Conservation (phyloP, 2,113 vertebrate species). For the Phainopepla nitens region DNA sequence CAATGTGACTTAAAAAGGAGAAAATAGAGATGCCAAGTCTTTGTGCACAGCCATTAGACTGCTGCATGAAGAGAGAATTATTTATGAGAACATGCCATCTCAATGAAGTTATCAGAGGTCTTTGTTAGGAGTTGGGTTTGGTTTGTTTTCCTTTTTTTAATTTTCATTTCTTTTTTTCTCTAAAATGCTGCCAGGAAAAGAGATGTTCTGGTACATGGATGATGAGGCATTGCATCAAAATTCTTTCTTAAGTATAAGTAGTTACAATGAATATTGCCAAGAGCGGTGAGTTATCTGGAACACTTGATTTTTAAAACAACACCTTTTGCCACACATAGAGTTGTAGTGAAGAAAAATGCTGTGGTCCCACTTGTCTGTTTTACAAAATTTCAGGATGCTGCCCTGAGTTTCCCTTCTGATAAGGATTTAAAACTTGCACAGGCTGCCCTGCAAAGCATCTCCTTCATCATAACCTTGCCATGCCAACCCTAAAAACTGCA, state of each 20-base stretch:
- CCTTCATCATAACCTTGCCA: not conserved
- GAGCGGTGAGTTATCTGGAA: not conserved
- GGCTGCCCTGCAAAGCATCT: not conserved
- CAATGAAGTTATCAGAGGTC: not conserved
- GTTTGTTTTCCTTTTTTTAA: not conserved
- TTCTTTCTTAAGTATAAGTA: not conserved
- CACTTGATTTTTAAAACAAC: not conserved
- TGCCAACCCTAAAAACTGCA: not conserved
- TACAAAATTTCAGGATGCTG: not conserved
- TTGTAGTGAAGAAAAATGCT: not conserved
- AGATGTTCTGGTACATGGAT: not conserved
- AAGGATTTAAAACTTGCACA: not conserved
- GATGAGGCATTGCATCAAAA: not conserved
- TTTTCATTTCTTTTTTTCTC: not conserved
- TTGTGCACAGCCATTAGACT: not conserved
- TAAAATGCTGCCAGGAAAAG: not conserved
- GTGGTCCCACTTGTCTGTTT: not conserved
- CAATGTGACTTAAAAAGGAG: slow-evolving; percentile 1
- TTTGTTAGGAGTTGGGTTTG: not conserved
- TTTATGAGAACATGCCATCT: not conserved
- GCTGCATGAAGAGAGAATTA: not conserved
- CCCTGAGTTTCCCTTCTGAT: not conserved
- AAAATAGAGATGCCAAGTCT: not conserved
- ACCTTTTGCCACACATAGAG: not conserved
- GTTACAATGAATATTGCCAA: not conserved